Evolutionary conservation across 2,888 invertebrate genomes (phyloP), one percentile per base, ranked within the genome.

Genomic region (Pseudeuparius sepicola): DNA sequence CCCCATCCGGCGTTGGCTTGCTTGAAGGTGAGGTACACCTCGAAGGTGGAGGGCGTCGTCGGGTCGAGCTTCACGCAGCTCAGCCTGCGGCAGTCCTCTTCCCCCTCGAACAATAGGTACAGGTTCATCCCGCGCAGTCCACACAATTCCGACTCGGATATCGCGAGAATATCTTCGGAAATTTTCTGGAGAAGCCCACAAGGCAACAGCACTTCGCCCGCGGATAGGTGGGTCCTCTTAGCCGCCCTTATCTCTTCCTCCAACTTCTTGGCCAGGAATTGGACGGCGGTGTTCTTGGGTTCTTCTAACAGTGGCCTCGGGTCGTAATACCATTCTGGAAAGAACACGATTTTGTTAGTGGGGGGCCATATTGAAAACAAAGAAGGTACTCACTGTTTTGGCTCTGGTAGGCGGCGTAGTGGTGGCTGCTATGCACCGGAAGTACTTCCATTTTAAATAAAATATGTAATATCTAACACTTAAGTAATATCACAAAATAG

Each of bases 1-100:
- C 81, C 79, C 90, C 90, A 90, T 57, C 84, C 80, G 52, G 83
- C 78, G 41, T 78, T 75, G 56, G 87, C 85, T 60, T 88, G 88
- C 61, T 84, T 84, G 49, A 92, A 70, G 32, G 86, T 89, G 47
- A 92, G 70, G 64, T 83, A 84, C 52, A 92, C 71, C 65, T 92
- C 90, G 62, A 90, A 92, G 42, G 90, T 92, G 42, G 89, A 83
- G 31, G 89, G 82, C 16, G 87, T 85, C 57, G 75, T 76, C 33
- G 84, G 82, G 65, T 90, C 89, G 55, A 85, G 79, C 63, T 86
- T 82, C 62, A 90, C 74, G 53, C 81, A 80, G 36, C 86, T 85
- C 50, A 90, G 71, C 55, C 78, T 71, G 50, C 83, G 70, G 60
- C 73, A 72, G 42, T 71, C 68, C 41, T 68, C 70, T 52, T 76